These are phyloP conservation scores for Drosophila melanogaster DNA, from an alignment of 1,140 invertebrate genomes.

Conservation along the genomic window DNA sequence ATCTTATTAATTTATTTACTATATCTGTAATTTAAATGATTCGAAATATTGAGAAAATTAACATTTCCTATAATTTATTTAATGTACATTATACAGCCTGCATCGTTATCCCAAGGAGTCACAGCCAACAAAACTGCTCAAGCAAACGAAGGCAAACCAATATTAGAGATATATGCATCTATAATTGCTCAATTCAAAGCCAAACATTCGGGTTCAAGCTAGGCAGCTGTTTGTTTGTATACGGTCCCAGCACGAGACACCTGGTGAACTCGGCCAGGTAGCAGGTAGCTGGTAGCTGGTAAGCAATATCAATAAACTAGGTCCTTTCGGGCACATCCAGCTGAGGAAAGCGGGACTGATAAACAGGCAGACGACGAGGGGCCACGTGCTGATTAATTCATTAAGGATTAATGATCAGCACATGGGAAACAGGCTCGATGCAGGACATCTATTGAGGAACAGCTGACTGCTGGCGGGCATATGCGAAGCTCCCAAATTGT, in stretches of 20 bases:
- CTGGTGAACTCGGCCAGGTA: constrained; percentile 30
- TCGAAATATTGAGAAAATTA: not conserved
- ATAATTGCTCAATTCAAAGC: constrained; percentile 51
- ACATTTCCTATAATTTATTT: constrained; percentile 1
- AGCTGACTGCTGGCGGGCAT: constrained; percentile 61
- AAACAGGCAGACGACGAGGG: constrained; percentile 5
- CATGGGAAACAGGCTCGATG: constrained; percentile 28
- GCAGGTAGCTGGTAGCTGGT: constrained; percentile 8
- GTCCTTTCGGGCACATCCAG: constrained; percentile 3
- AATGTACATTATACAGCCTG: constrained; percentile 27
- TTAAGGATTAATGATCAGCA: constrained; percentile 64
- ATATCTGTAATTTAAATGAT: not conserved
- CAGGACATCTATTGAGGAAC: constrained; percentile 50
- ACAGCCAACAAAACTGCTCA: constrained; percentile 8
- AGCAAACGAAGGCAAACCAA: constrained; percentile 8
- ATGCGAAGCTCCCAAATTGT: constrained; percentile 60
- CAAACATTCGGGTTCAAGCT: constrained; percentile 12
- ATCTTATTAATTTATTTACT: not conserved
- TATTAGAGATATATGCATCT: constrained; percentile 20
- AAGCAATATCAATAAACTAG: constrained; percentile 33
- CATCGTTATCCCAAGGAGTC: constrained; percentile 1
- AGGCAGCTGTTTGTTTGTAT: constrained; percentile 37
- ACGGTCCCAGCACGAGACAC: constrained; percentile 20
- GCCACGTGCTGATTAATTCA: constrained; percentile 78
- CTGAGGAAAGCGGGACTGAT: constrained; percentile 6